These are phyloP conservation scores for Mobula birostris DNA, from an alignment of 2,113 vertebrate genomes.

Conservation along the genomic window DNA sequence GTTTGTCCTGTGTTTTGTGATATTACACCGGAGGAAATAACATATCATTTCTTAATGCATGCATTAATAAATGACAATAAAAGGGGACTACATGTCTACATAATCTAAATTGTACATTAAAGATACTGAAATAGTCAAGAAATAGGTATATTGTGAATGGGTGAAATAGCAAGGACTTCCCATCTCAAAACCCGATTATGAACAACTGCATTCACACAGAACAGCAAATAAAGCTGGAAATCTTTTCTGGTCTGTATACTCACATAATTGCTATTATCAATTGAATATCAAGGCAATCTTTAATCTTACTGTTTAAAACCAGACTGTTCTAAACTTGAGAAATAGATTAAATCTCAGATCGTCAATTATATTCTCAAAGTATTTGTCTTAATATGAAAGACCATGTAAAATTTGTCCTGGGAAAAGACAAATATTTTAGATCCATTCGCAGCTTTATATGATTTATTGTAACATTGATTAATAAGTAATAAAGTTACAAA, in stretches of 20 bases:
- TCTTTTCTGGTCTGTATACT: background rate
- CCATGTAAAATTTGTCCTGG: background rate
- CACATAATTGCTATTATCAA: background rate
- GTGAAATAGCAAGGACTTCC: background rate
- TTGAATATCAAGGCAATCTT: background rate
- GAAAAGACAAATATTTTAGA: background rate
- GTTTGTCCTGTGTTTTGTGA: no score
- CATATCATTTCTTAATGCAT: no score
- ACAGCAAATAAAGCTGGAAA: background rate
- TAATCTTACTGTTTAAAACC: background rate
- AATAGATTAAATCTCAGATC: background rate
- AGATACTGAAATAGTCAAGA: background rate
- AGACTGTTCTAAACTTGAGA: background rate
- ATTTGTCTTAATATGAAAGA: background rate
- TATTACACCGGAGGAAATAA: no score
- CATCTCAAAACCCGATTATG: background rate
- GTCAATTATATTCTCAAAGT: background rate
- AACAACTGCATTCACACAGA: background rate
- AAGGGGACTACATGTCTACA: no score
- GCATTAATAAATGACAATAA: no score
- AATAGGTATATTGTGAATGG: background rate
- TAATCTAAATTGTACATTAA: background rate
- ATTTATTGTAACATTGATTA: constrained; percentile 5
- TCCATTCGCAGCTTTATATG: background rate
- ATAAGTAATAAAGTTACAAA: constrained; percentile 14